Base-by-base conservation (phyloP, 2,113 vertebrate species). In the Periophthalmodon schlosseri region DNA sequence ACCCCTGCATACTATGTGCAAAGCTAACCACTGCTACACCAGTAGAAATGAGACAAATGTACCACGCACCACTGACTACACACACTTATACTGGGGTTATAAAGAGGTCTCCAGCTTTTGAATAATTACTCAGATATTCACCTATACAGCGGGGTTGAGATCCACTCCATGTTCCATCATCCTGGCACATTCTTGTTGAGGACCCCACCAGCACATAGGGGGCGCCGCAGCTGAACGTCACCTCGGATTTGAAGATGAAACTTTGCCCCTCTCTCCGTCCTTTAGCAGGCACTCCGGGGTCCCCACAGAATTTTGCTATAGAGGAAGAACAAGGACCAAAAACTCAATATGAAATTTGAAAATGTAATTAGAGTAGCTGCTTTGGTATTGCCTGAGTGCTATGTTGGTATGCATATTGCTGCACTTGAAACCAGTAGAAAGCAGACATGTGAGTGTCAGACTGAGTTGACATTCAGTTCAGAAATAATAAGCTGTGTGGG, bases 241-340 rank as follows among this genome's bases (percentile, higher is more conserved):
- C 96, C 88, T 98, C 97, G 0, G 98, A 97, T 82, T 97, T 97
- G 79, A 96, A 99, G 80, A 99, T 99, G 87, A 99, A 99, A 78
- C 98, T 98, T 79, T 95, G 98, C 7, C 98, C 98, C 86, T 99
- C 97, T 86, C 96, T 91, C 76, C 91, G 95, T 56, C 96, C 96
- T 81, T 94, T 94, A 70, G 95, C 91, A 18, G 97, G 97, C 66
- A 90, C 66, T 4, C 98, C 96, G 2, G 97, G 96, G 72, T 99
- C 97, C 34, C 97, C 97, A 63, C 98, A 99, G 91, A 99, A 99
- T 82, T 96, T 98, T 64, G 98, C 97, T 99, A 87, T 28, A 74
- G 70, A 79, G 18, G 34, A 65, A 79, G 18, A 81, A 64, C 75
- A 2, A 34, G 6, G 14, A 60, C 33, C 50, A 75, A 69, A 63